Base-by-base conservation (phyloP, 2,113 vertebrate genomes). In the Ornithorhynchus anatinus region DNA sequence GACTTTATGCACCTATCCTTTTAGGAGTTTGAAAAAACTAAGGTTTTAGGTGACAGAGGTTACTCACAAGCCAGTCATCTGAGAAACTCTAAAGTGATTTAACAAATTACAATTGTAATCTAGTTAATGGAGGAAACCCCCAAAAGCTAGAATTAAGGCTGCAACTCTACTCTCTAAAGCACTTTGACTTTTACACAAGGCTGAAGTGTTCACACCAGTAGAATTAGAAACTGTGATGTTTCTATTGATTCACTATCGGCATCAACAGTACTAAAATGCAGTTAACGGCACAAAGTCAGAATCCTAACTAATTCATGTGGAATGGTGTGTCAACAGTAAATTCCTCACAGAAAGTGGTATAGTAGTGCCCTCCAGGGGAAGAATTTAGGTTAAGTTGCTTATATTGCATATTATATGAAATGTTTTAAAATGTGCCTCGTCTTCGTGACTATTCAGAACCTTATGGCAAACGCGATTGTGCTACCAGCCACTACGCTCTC, bases 401-500 rank as follows among this genome's bases (percentile, higher is more conserved):
- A 85, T 47, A 50, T 3, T 82, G 53, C 57, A 43, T 61, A 76
- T 71, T 60, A 60, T 63, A 53, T 37, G 16, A 73, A 77, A 66
- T 19, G 44, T 8, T 33, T 61, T 54, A 84, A 32, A 77, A 66
- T 80, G 43, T 65, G 52, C 53, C 69, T 80, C 37, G 32, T 72
- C 68, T 59, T 35, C 52, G 40, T 71, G 72, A 80, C 32, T 75
- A 69, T 42, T 50, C 66, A 79, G 65, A 76, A 69, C 52, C 88
- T 67, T 63, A 74, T 56, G 77, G 80, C 50, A 72, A 66, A 64
- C 84, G 75, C 72, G 51, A 81, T 59, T 90, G 88, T 90, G 84
- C 84, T 91, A 90, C 50, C 25, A 77, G 77, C 68, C 79, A 69
- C 36, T 54, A 86, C 84, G 82, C 65, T 82, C 76, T 75, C 80